A percentile compares a stretch with the other conserved stretches of the same genome.
phyloP scores from a whole-genome alignment of 2,113 vertebrate genomes.

The Peromyscus leucopus region DNA sequence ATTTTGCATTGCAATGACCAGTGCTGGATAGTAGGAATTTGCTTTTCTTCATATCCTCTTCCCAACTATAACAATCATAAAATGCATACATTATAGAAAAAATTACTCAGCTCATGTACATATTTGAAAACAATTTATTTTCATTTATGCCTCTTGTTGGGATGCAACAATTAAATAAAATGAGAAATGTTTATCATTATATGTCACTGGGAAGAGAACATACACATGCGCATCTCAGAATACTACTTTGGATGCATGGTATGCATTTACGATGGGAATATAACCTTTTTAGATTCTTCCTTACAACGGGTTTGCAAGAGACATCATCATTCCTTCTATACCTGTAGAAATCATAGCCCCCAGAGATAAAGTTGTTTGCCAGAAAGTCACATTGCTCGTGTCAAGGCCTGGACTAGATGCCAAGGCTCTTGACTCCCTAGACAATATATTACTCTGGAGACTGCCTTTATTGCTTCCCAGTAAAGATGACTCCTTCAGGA shows the following conservation, averaged over 20 bases:
- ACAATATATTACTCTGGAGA: constrained; percentile 56
- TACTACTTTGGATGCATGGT: not conserved
- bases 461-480: constrained; percentile 59
- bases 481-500: constrained; percentile 63
- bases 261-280: constrained; percentile 39
- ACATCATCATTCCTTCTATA: constrained; percentile 18
- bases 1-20: constrained; percentile 51
- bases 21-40: constrained; percentile 51
- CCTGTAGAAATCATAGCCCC: not conserved
- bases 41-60: constrained; percentile 59
- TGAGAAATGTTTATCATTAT: constrained; percentile 66
- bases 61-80: constrained; percentile 70
- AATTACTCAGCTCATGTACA: constrained; percentile 51
- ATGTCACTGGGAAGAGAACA: constrained; percentile 53
- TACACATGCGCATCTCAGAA: not conserved
- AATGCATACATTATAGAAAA: constrained; percentile 55
- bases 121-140: constrained; percentile 61
- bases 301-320: not conserved
- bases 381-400: constrained; percentile 50
- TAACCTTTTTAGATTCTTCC: not conserved
- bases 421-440: constrained; percentile 48
- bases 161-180: constrained; percentile 58
- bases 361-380: constrained; percentile 56
- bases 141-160: constrained; percentile 17
- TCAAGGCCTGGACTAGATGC: constrained; percentile 50